phyloP scores from a whole-genome alignment of 2,113 vertebrate genomes.

The Thomomys bottae region DNA sequence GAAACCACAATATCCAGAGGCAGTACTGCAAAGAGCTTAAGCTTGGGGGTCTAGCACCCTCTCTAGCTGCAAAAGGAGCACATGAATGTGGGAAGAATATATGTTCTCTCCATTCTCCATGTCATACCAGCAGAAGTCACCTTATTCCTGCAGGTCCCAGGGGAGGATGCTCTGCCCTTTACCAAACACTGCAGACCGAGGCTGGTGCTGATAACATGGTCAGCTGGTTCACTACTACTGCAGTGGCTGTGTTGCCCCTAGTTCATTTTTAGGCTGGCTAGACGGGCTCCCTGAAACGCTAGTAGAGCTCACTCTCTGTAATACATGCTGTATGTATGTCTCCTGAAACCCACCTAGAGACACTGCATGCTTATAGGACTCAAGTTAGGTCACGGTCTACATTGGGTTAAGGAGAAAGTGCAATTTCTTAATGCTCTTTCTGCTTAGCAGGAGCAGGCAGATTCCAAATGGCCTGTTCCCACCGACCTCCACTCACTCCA shows the following conservation, averaged over 20 bases:
- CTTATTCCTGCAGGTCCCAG: neutral
- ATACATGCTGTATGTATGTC: neutral
- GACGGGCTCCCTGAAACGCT: neutral
- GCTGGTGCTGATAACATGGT: neutral
- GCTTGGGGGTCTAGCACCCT: neutral
- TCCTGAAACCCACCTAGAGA: neutral
- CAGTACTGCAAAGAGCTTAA: neutral
- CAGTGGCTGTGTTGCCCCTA: no score
- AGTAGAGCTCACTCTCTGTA: neutral
- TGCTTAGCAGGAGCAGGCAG: neutral
- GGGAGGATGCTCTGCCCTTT: fast-evolving
- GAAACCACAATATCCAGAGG: neutral
- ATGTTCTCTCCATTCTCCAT: neutral
- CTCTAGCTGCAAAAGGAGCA: neutral
- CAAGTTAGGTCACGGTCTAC: neutral
- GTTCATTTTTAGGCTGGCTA: neutral
- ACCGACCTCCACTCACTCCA: neutral
- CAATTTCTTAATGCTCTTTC: neutral
- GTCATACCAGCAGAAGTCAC: no score
- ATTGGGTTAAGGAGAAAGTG: neutral
- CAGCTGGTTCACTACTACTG: neutral
- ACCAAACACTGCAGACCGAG: neutral
- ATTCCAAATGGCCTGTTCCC: neutral
- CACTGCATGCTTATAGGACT: neutral
- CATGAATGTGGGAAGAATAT: no score